Conservation (phyloP, 2,797 vertebrate genomes). For the Sardinella longiceps region DNA sequence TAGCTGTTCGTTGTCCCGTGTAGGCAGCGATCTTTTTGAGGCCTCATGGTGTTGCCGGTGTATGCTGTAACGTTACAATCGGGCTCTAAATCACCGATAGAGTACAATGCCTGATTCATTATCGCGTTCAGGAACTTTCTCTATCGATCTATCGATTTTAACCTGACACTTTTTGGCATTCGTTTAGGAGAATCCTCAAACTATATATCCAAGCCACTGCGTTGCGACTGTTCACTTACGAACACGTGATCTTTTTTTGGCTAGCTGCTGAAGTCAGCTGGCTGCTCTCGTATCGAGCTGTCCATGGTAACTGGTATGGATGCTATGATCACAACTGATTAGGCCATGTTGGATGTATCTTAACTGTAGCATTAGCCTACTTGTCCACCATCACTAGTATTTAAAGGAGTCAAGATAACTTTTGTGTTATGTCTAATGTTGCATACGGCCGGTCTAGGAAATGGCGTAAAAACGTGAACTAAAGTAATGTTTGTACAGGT, state of each 20-base stretch:
- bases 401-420: too few species aligned
- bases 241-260: slow-evolving; percentile 13
- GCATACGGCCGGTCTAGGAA: too few species aligned
- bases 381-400: too few species aligned
- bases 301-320: background rate
- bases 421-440: too few species aligned
- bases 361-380: too few species aligned
- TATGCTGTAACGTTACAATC: background rate
- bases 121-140: background rate
- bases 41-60: background rate
- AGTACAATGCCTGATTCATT: background rate
- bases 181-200: background rate
- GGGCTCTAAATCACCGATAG: background rate
- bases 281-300: background rate
- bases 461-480: too few species aligned
- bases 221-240: background rate
- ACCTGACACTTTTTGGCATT: background rate
- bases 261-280: slow-evolving; percentile 16
- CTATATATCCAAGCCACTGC: background rate
- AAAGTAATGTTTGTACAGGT: too few species aligned
- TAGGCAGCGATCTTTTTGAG: background rate
- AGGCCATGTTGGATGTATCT: too few species aligned
- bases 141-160: background rate
- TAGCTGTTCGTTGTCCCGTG: background rate
- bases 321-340: background rate